Base-by-base conservation (phyloP, 2,888 invertebrate genomes). In the Vesta saturnalis region DNA sequence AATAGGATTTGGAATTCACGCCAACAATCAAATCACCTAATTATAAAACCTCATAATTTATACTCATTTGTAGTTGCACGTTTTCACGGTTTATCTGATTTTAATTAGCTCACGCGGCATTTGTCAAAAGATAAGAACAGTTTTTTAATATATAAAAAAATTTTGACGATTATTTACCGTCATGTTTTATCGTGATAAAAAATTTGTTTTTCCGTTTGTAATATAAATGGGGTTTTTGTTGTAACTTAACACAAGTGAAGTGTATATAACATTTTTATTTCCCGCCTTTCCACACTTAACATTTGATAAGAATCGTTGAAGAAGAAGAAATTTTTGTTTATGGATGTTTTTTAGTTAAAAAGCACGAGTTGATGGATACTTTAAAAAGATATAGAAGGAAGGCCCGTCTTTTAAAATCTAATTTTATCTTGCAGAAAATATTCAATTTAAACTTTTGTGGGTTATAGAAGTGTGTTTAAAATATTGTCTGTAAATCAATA, bases 401-500 rank as follows among this genome's bases (percentile, higher is more conserved):
- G 43, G 52, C 52, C 39, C 39, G 39, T n/a, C n/a, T 15, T 23
- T 56, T 21, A 56, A 23, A 30, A 56, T 56, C 55, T 56, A 56
- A 30, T 56, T 56, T 56, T 56, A 56, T 56, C 55, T 56, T 30
- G 35, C 14, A 56, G 35, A 56, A 56, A 52, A 52, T 52, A 52
- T 52, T 52, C 52, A 52, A 52, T 52, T 56, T 56, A 15, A 30
- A 56, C 55, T 56, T 56, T 16, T 56, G n/a, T 56, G 30, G 35
- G 30, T 56, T 56, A 56, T 56, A 16, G 23, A 56, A 30, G 23
- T 56, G 58, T 43, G 39, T 43, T 16, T 60, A 60, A 60, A 60
- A 60, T 60, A 60, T 49, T 21, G 46, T 22, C 49, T 16, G 49
- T 18, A 19, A 60, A 60, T 60, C 60, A 30, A 60, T 59, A 59